These are phyloP conservation scores for Osedax frankpressi DNA, from an alignment of 2,888 invertebrate species.

Conservation along the genomic window DNA sequence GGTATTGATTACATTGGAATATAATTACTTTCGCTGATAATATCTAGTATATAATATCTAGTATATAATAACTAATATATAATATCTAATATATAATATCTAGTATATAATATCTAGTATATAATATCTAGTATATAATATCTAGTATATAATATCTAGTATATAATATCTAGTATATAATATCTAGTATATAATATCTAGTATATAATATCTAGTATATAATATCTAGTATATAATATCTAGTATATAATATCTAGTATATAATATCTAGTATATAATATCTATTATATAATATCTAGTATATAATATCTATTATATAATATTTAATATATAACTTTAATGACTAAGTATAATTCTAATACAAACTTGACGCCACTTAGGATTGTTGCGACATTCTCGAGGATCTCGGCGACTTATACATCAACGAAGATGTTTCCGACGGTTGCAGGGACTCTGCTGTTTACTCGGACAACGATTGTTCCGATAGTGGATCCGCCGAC, in stretches of 20 bases:
- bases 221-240: neutral
- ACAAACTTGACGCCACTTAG: neutral
- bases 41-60: no score
- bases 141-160: neutral
- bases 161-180: neutral
- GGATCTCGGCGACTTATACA: neutral
- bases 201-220: no score
- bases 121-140: neutral
- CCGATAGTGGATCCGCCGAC: neutral
- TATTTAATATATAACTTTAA: neutral
- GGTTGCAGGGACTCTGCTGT: neutral
- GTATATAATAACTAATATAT: neutral
- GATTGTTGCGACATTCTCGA: neutral
- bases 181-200: neutral
- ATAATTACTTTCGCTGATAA: no score
- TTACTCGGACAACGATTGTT: neutral
- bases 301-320: neutral
- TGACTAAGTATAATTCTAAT: neutral
- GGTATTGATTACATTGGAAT: no score
- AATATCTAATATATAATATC: neutral
- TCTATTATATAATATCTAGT: neutral
- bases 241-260: neutral
- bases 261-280: neutral
- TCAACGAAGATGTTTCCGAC: neutral
- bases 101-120: neutral